Conservation (phyloP, 2,888 invertebrate genomes). For the Chalcosyrphus nemorum region DNA sequence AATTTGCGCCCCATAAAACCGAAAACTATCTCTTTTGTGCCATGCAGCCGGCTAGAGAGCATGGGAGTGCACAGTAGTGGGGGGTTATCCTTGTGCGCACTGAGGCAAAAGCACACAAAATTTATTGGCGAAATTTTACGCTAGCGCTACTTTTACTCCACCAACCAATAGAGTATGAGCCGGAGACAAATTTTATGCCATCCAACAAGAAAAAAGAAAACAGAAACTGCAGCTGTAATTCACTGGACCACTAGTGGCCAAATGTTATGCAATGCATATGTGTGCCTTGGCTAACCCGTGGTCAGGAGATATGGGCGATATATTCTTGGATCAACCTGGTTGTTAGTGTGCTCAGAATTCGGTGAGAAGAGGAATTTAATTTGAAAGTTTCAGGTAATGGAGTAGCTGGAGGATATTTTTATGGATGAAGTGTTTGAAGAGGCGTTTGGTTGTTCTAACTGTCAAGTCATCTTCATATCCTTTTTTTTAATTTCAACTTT, state of each 20-base stretch:
- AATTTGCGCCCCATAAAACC: conserved; percentile 81
- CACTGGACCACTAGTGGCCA: conserved; percentile 59
- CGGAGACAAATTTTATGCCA: conserved; percentile 43
- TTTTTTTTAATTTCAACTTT: too few relatives aligned
- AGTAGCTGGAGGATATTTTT: not conserved
- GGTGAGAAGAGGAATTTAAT: conserved; percentile 35
- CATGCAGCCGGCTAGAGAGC: conserved; percentile 44
- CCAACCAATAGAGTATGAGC: conserved; percentile 29
- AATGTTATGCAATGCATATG: conserved; percentile 55
- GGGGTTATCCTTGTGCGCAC: conserved; percentile 64
- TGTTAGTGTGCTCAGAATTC: not conserved
- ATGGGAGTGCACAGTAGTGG: conserved; percentile 33
- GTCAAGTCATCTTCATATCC: too few relatives aligned
- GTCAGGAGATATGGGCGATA: not conserved
- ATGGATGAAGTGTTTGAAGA: too few relatives aligned
- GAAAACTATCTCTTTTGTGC: conserved; percentile 70
- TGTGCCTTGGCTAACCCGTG: not conserved
- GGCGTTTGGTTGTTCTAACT: too few relatives aligned
- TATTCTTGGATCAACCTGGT: conserved; percentile 4
- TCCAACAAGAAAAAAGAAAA: too few relatives aligned
- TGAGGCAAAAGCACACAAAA: conserved; percentile 70
- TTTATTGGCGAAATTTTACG: conserved; percentile 75
- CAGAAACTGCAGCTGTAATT: conserved; percentile 59
- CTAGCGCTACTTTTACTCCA: conserved; percentile 64
- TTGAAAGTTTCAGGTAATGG: not conserved